Percentiles rank a stretch among this genome's conserved stretches.
Conservation (phyloP, 2,888 invertebrate species). For the Erebia aethiops region DNA sequence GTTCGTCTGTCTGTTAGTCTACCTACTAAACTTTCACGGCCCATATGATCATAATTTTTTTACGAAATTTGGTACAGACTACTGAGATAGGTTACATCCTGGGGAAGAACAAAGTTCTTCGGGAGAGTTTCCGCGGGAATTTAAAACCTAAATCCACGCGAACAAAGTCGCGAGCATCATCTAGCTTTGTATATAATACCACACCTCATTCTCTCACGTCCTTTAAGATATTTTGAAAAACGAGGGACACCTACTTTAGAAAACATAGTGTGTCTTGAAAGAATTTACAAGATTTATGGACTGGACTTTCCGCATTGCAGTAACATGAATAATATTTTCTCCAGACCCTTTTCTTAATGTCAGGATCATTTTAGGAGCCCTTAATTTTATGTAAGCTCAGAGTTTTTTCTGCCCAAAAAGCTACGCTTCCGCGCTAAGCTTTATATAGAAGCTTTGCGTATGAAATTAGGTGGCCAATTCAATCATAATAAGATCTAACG, state of each 20-base stretch:
- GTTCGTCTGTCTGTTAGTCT: no score
- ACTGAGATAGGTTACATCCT: no score
- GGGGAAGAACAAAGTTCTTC: no score
- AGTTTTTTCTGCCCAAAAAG: not conserved
- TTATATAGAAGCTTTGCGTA: not conserved
- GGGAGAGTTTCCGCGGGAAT: no score
- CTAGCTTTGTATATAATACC: not conserved
- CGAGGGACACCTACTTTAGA: not conserved
- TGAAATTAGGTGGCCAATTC: not conserved
- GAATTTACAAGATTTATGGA: conserved; percentile 26
- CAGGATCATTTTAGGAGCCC: conserved; percentile 10
- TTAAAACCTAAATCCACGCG: no score
- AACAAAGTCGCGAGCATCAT: no score
- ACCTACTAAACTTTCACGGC: no score
- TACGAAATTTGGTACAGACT: no score
- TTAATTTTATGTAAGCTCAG: conserved; percentile 10
- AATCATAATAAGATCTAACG: not conserved
- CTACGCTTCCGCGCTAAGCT: not conserved
- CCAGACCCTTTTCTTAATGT: conserved; percentile 22
- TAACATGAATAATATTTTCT: conserved; percentile 19
- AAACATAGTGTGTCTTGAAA: conserved; percentile 21
- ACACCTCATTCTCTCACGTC: not conserved
- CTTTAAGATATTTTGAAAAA: not conserved
- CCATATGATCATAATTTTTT: no score
- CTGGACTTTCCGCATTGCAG: conserved; percentile 22